These are phyloP conservation scores for Clinocottus analis DNA, from an alignment of 2,113 vertebrate species.

Conservation along the genomic window DNA sequence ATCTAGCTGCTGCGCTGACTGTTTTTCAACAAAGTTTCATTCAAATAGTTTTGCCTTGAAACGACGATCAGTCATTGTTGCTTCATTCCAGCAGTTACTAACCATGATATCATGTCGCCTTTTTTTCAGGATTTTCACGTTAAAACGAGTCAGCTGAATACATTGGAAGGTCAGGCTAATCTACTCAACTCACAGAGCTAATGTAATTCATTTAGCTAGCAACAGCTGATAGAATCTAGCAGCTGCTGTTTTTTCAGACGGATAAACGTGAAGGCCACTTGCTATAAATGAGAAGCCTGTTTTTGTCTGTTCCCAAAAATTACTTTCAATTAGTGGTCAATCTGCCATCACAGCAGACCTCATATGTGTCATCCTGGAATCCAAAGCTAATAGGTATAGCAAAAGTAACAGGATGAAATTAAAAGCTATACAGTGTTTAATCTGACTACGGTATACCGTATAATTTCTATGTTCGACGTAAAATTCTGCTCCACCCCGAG, in stretches of 20 bases:
- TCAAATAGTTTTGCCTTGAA: not conserved
- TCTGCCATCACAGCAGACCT: not conserved
- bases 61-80: not conserved
- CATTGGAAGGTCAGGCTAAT: not conserved
- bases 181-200: not conserved
- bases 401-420: not conserved
- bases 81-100: not conserved
- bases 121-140: not conserved
- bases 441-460: not conserved
- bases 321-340: not conserved
- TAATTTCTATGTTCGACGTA: not conserved
- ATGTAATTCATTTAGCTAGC: not conserved
- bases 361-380: not conserved
- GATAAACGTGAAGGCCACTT: not conserved
- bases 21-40: not conserved
- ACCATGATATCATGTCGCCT: not conserved
- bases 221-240: not conserved
- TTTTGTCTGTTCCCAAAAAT: not conserved
- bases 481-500: not conserved
- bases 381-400: not conserved
- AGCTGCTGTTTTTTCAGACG: not conserved
- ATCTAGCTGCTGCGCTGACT: not conserved
- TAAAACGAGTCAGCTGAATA: not conserved
- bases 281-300: not conserved
- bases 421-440: not conserved